A percentile compares a stretch with the other conserved stretches of the same genome.
These are phyloP conservation scores for Syrrhaptes paradoxus DNA, from an alignment of 2,113 vertebrate species.

Conservation along the genomic window DNA sequence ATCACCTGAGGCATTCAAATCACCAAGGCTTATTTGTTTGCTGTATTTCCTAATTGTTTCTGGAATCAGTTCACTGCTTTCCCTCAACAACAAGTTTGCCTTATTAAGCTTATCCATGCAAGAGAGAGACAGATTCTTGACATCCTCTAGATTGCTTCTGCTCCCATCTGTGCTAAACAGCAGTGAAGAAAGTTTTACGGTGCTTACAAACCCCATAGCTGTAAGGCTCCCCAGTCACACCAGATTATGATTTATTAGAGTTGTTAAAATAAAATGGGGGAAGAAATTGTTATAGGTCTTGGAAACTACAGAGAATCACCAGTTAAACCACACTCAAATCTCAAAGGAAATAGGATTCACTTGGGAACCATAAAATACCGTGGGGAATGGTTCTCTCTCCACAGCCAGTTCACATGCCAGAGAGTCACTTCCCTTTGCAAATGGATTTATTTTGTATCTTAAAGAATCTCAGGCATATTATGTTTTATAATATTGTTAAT, in stretches of 20 bases:
- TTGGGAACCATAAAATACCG: neutral
- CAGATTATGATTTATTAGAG: constrained; percentile 26
- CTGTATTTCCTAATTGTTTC: constrained; percentile 44
- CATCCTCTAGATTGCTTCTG: constrained; percentile 6
- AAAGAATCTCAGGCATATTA: neutral
- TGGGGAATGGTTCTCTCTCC: neutral
- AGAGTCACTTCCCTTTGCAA: neutral
- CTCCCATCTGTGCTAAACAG: constrained; percentile 16
- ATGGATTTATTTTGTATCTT: neutral
- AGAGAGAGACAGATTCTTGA: constrained; percentile 3
- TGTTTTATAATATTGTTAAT: neutral
- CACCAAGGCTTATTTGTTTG: constrained; percentile 36
- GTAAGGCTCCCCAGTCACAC: neutral
- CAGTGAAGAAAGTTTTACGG: constrained; percentile 17
- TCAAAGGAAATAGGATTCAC: constrained; percentile 17
- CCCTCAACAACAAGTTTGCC: constrained; percentile 8
- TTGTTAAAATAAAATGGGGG: constrained; percentile 38
- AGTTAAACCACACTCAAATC: constrained; percentile 19
- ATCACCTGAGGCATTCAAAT: constrained; percentile 12
- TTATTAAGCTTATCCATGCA: constrained; percentile 26
- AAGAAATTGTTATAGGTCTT: constrained; percentile 19
- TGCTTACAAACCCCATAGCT: constrained; percentile 31
- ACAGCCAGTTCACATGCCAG: neutral
- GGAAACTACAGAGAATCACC: constrained; percentile 28
- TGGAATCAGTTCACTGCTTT: constrained; percentile 38